Evolutionary conservation across 2,113 vertebrate species (phyloP), one percentile per base, ranked within the genome.

Genomic region (Lophotis ruficrista): DNA sequence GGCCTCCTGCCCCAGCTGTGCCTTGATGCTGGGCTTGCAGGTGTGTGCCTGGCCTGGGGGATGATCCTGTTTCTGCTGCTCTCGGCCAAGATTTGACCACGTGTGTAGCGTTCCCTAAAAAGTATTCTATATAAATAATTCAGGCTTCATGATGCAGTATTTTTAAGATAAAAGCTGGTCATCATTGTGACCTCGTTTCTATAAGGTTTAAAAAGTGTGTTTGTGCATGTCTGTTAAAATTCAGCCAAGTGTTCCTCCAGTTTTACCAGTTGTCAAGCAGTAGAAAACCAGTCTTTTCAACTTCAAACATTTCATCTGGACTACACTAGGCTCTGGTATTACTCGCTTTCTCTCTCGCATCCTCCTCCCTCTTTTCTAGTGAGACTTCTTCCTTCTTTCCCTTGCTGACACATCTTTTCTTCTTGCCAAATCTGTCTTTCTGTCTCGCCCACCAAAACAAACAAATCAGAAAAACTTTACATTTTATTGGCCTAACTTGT

Each of bases 1-100:
- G 50, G 77, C 66, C 20, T 57, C 30, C 25, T 0, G 4, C 31
- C 3, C 0, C 47, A 25, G 41, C 21, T 22, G 20, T 10, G 38
- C 17, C 18, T 9, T 10, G 58, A 2, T 0, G 7, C n/a, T 31
- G 89, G 27, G 41, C 45, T 64, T 14, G 37, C 24, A 21, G 12
- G 9, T 48, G 31, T n/a, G 33, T 2, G 2, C 21, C 60, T 4
- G 5, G 13, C 37, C 61, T 33, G 50, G 21, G 22, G 24, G 33
- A 7, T 10, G 2, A 0, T 4, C 7, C 45, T 1, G 1, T 25
- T 53, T n/a, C 43, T 54, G 56, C 78, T 56, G n/a, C 60, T 56
- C 43, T 10, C 20, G 30, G 75, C 6, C 24, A 48, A 45, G n/a
- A 4, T 20, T 21, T 60, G 14, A 16, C 17, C 6, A 3, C 2